phyloP scores from a whole-genome alignment of 1,140 invertebrate species.

The Samia ricini region DNA sequence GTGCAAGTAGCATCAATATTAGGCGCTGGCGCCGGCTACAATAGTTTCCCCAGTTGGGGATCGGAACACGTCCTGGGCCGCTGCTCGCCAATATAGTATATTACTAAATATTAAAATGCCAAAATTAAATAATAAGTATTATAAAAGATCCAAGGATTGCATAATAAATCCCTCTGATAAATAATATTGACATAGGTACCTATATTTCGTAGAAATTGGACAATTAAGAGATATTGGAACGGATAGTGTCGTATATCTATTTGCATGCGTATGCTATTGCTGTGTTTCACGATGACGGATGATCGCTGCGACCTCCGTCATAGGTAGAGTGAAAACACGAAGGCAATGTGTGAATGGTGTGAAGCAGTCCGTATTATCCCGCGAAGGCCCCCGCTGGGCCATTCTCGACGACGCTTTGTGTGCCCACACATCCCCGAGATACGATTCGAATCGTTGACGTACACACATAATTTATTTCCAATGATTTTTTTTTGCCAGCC shows the following conservation, averaged over 20 bases:
- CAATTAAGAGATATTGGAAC: background rate
- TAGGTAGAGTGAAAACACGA: conserved; percentile 46
- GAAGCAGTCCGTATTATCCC: conserved; percentile 54
- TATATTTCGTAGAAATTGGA: too few species aligned
- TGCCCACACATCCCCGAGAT: conserved; percentile 26
- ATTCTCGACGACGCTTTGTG: conserved; percentile 51
- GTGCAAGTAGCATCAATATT: too few species aligned
- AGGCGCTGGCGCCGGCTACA: too few species aligned
- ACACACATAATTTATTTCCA: conserved; percentile 62
- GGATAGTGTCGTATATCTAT: conserved; percentile 9
- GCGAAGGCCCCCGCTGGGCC: conserved; percentile 51
- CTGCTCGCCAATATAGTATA: too few species aligned
- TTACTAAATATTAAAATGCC: too few species aligned
- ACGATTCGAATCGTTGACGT: conserved; percentile 44
- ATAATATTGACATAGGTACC: too few species aligned
- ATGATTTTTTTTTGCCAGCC: conserved; percentile 52
- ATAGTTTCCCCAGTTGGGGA: too few species aligned
- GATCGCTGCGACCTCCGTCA: conserved; percentile 49
- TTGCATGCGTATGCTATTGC: conserved; percentile 24
- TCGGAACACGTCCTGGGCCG: too few species aligned
- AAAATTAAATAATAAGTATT: too few species aligned
- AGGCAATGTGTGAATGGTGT: conserved; percentile 58
- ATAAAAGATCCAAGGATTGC: too few species aligned
- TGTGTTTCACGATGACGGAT: conserved; percentile 42
- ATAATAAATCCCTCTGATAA: too few species aligned